Evolutionary conservation across 2,797 vertebrate species (phyloP).

Genomic region (Pampus argenteus): DNA sequence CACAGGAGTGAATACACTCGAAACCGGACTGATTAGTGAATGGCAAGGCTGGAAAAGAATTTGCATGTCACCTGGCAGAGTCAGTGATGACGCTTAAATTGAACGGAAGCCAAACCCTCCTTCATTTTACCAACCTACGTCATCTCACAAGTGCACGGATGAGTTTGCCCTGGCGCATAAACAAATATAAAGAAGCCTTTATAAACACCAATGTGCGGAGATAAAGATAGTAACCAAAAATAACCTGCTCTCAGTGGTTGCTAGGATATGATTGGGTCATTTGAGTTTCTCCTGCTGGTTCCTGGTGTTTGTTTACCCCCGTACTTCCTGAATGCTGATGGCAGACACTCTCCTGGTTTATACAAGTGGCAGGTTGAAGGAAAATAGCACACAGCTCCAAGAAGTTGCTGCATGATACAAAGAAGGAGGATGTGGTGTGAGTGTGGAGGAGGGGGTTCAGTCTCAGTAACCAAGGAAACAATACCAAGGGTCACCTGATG

Average conservation of each 20-base stretch:
- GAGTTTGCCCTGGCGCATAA: conserved; percentile 21
- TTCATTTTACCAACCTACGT: conserved; percentile 24
- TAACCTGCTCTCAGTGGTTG: conserved; percentile 53
- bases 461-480: conserved; percentile 60
- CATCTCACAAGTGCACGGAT: conserved; percentile 34
- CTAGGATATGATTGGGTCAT: conserved; percentile 62
- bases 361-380: conserved; percentile 59
- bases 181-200: conserved; percentile 43
- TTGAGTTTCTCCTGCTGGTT: conserved; percentile 63
- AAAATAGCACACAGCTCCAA: conserved; percentile 61
- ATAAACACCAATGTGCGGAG: conserved; percentile 31
- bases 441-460: neutral
- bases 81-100: conserved; percentile 10
- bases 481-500: conserved; percentile 64
- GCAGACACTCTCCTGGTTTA: conserved; percentile 74
- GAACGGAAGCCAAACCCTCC: conserved; percentile 19
- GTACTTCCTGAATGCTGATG: conserved; percentile 82
- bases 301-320: conserved; percentile 73
- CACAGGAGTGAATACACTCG: conserved; percentile 10
- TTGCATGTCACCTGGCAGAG: conserved; percentile 28
- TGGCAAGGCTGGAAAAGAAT: conserved; percentile 34
- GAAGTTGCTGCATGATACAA: conserved; percentile 40
- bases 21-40: conserved; percentile 31
- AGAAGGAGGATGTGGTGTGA: conserved; percentile 18
- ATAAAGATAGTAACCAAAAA: conserved; percentile 46